Base-by-base conservation (phyloP, 2,113 vertebrate genomes). In the Numenius arquata region DNA sequence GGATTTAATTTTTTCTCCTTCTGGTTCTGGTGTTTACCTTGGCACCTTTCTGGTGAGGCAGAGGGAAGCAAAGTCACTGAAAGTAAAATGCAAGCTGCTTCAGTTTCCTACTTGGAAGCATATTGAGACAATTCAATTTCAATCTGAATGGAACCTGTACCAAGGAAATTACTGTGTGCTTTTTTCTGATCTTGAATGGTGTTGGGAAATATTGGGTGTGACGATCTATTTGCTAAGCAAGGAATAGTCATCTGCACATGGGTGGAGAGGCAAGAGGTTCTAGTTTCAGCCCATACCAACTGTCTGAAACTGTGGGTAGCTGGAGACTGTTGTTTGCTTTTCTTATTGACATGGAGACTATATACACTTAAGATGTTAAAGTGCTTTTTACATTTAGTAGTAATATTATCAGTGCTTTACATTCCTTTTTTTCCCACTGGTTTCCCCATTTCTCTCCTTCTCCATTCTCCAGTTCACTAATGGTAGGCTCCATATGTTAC, bases 171-270 rank as follows among this genome's bases (percentile, higher is more conserved):
- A 3, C 9, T 29, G 12, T 3, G 5, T 75, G 32, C 10, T 65
- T 77, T 22, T 15, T 38, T 34, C 20, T n/a, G 41, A 73, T 89
- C 43, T 76, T 12, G 7, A 30, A 21, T 36, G 18, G 16, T 71
- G 22, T 94, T 90, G 65, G 16, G 79, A 94, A 95, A 95, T 59
- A 55, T 20, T 61, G 36, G 92, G 85, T 75, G 92, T 87, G 65
- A 66, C 82, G 25, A 71, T 89, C 5, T 6, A 12, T 40, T 89
- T 79, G 40, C 23, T 81, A 32, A 85, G 29, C 40, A 56, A 34
- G 55, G 32, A 21, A n/a, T 12, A 74, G 63, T 96, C 83, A 96
- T 30, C 43, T 73, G 32, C 79, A 45, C 6, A 12, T 65, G 84
- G 66, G 75, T 77, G 83, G 66, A 76, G 74, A 79, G 32, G 50